Conservation (phyloP, 2,888 invertebrate species). For the Arrhopalites spinosus region DNA sequence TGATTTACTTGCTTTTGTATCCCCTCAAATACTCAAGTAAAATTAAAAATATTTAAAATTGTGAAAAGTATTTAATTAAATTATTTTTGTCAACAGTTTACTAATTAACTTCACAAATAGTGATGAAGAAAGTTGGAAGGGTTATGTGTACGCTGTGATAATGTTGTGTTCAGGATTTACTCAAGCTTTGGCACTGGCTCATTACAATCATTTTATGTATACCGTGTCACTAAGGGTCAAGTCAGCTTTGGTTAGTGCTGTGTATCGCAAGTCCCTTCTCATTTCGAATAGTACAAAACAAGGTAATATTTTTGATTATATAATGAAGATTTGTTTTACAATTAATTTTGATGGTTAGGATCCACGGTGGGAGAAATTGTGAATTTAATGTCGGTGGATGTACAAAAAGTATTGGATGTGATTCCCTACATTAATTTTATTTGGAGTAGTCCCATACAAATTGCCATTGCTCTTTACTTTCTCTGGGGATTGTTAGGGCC, state of each 20-base stretch:
- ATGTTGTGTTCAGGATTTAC: conserved; percentile 63
- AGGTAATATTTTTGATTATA: too few species aligned
- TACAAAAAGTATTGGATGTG: conserved; percentile 71
- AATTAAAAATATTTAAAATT: not conserved
- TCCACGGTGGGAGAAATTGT: conserved; percentile 80
- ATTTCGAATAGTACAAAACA: conserved; percentile 50
- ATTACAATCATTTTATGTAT: conserved; percentile 65
- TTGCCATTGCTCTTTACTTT: conserved; percentile 64
- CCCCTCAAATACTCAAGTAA: conserved; percentile 86
- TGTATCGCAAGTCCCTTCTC: conserved; percentile 63
- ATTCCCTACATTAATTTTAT: conserved; percentile 61
- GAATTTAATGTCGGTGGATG: conserved; percentile 90
- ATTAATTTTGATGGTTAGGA: too few species aligned
- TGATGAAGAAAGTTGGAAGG: conserved; percentile 62
- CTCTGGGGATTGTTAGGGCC: conserved; percentile 61
- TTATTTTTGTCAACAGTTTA: not conserved
- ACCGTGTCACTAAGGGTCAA: conserved; percentile 65
- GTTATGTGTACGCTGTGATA: conserved; percentile 64
- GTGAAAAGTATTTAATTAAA: not conserved
- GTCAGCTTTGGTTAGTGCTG: conserved; percentile 63
- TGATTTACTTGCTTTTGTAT: conserved; percentile 84
- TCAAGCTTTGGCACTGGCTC: conserved; percentile 64
- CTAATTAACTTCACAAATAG: conserved; percentile 2
- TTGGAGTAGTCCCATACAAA: conserved; percentile 65
- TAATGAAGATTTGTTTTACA: too few species aligned